phyloP scores from a whole-genome alignment of 2,888 invertebrate genomes.

The Erebia epiphron region DNA sequence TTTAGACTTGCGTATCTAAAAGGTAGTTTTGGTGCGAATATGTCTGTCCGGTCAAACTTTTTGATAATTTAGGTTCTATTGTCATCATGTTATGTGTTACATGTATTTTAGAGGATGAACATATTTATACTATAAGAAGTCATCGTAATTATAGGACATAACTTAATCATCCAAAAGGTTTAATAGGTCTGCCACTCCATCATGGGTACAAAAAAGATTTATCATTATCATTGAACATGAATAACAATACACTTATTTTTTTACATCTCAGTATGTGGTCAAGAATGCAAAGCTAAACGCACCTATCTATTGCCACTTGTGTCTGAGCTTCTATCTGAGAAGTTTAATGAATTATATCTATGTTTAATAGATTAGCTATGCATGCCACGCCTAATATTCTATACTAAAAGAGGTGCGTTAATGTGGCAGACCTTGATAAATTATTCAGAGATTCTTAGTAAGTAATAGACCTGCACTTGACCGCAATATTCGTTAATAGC shows the following conservation, averaged over 20 bases:
- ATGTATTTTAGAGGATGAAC: no score
- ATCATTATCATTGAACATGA: background rate
- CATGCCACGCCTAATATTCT: conserved; percentile 43
- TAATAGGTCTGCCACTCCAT: background rate
- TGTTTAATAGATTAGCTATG: conserved; percentile 46
- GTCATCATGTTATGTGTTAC: no score
- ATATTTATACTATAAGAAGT: no score
- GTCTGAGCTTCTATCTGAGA: conserved; percentile 41
- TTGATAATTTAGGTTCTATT: no score
- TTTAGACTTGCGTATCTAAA: no score
- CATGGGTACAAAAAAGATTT: conserved; percentile 1
- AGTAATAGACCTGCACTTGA: background rate
- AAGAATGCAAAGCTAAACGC: conserved; percentile 20
- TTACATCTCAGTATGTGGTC: conserved; percentile 26
- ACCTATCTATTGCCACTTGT: conserved; percentile 12
- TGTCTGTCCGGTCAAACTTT: no score
- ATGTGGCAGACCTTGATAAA: conserved; percentile 5
- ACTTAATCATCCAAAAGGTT: background rate
- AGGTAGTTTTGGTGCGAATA: no score
- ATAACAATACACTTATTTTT: conserved; percentile 17
- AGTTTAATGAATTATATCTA: conserved; percentile 45
- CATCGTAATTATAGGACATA: no score
- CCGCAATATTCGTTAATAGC: background rate
- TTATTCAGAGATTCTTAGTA: conserved; percentile 16
- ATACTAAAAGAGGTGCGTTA: conserved; percentile 13